Conservation (phyloP, 64 coral and sea anemone species). For the Astreopora myriophthalma region DNA sequence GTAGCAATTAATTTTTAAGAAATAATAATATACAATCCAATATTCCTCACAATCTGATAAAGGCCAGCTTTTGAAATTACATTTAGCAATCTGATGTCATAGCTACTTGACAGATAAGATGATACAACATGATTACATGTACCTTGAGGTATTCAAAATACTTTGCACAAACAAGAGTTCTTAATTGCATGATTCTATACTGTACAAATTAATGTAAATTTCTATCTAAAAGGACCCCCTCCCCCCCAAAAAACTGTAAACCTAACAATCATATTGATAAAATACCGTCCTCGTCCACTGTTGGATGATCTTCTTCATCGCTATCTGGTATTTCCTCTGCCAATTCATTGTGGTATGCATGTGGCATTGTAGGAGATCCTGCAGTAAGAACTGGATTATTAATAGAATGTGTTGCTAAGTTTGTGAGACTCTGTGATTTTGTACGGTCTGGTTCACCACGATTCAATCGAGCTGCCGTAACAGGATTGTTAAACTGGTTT, state of each 20-base stretch:
- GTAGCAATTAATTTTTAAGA: too few species aligned
- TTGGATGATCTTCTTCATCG: conserved; percentile 90
- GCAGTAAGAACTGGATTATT: conserved; percentile 47
- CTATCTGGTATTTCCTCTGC: conserved; percentile 92
- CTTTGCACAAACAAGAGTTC: background rate
- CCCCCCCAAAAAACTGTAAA: background rate
- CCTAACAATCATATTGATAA: conserved; percentile 74
- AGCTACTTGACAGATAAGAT: too few species aligned
- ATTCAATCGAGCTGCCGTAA: conserved; percentile 29
- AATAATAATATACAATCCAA: too few species aligned
- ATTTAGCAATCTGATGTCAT: too few species aligned
- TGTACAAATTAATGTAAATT: background rate
- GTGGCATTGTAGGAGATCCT: conserved; percentile 84
- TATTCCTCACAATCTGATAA: too few species aligned
- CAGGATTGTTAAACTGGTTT: conserved; percentile 91
- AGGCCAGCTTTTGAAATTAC: too few species aligned
- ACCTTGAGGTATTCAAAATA: background rate
- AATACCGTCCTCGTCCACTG: conserved; percentile 87
- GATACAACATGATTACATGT: too few species aligned
- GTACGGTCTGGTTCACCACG: conserved; percentile 54
- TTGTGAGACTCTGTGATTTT: conserved; percentile 91
- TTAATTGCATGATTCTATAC: background rate
- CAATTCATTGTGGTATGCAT: conserved; percentile 82
- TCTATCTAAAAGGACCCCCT: background rate
- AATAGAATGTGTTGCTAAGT: conserved; percentile 72